Conservation (phyloP, 2,888 invertebrate species). For the Drosophila nr. fundita region DNA sequence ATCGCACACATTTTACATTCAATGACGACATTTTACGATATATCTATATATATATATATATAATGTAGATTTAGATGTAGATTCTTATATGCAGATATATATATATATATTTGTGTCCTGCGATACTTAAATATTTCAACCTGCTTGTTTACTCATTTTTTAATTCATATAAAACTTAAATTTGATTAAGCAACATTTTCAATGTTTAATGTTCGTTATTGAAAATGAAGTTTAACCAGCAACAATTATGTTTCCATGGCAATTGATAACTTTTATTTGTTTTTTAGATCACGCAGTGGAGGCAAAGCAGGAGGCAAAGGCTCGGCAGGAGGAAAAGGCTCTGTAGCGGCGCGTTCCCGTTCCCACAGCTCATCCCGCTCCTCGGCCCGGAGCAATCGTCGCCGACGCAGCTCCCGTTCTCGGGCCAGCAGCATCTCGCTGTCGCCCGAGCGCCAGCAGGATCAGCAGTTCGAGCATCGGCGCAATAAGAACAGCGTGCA, state of each 20-base stretch:
- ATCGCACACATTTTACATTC: neutral
- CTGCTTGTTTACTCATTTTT: neutral
- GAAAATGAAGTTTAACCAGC: neutral
- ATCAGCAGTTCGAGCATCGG: slow-evolving; percentile 88
- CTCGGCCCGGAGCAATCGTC: slow-evolving; percentile 82
- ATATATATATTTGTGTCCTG: neutral
- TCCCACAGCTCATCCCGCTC: slow-evolving; percentile 76
- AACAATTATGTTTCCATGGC: neutral
- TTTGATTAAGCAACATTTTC: neutral
- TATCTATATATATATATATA: neutral
- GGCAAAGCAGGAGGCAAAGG: slow-evolving; percentile 58
- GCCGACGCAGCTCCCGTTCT: slow-evolving; percentile 84
- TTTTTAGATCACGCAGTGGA: slow-evolving; percentile 70
- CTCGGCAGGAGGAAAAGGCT: slow-evolving; percentile 57
- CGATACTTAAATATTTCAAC: neutral
- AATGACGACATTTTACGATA: neutral
- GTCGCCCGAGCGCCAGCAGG: slow-evolving; percentile 85
- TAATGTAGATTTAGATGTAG: neutral
- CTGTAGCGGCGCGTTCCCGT: slow-evolving; percentile 57
- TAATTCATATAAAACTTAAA: neutral
- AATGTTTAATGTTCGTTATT: neutral
- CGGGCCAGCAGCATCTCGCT: slow-evolving; percentile 81
- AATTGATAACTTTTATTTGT: neutral
- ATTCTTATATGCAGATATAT: neutral
- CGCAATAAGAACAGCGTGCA: slow-evolving; percentile 93